phyloP scores from a whole-genome alignment of 2,888 invertebrate genomes.

The Yponomeuta malinellus region DNA sequence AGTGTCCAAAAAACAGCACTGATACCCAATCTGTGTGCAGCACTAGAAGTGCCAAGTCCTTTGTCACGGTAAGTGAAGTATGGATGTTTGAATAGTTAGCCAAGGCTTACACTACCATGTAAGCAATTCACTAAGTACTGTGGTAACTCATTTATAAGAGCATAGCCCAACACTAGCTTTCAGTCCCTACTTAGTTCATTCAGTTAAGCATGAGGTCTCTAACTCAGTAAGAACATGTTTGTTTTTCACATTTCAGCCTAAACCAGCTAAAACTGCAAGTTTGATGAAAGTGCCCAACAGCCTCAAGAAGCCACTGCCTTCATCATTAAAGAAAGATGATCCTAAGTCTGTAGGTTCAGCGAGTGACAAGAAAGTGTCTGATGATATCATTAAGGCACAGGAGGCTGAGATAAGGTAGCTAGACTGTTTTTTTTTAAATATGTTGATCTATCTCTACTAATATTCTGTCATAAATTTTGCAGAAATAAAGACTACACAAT shows the following conservation, averaged over 20 bases:
- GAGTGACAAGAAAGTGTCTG: constrained; percentile 21
- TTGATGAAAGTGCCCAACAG: constrained; percentile 34
- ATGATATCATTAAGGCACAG: constrained; percentile 58
- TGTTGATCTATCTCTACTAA: not conserved
- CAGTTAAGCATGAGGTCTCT: too few species aligned
- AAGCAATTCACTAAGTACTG: too few species aligned
- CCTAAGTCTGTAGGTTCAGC: not conserved
- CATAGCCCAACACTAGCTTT: too few species aligned
- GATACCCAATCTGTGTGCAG: constrained; percentile 57
- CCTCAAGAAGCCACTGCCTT: constrained; percentile 34
- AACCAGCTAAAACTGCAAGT: constrained; percentile 37
- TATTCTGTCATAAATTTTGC: constrained; percentile 23
- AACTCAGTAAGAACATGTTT: not conserved
- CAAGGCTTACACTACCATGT: too few species aligned
- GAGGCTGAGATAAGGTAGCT: constrained; percentile 65
- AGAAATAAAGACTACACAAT: constrained; percentile 67
- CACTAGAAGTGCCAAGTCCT: constrained; percentile 53
- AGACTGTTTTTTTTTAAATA: not conserved
- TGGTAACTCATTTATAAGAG: too few species aligned
- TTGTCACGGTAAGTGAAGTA: constrained; percentile 50
- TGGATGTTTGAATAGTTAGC: too few species aligned
- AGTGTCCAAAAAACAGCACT: constrained; percentile 20
- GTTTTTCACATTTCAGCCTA: constrained; percentile 44
- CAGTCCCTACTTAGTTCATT: too few species aligned
- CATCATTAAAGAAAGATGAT: constrained; percentile 5